phyloP scores from a whole-genome alignment of 2,797 vertebrate genomes.

The Lacerta bilineata region DNA sequence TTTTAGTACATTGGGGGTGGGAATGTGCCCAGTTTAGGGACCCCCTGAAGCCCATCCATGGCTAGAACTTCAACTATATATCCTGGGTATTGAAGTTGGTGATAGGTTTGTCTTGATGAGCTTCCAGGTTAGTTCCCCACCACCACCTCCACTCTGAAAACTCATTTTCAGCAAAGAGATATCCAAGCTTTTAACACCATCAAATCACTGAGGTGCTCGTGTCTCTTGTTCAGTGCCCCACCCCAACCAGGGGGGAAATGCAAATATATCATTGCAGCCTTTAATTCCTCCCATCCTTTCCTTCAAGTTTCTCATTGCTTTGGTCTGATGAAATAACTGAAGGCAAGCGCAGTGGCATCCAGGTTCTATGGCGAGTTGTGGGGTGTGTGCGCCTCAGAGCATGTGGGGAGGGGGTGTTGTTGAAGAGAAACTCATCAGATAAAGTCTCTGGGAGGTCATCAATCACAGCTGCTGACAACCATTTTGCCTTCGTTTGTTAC shows the following conservation, averaged over 20 bases:
- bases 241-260: slow-evolving; percentile 89
- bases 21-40: too few relatives aligned
- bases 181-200: slow-evolving; percentile 91
- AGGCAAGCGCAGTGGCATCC: slow-evolving; percentile 88
- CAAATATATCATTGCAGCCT: slow-evolving; percentile 97
- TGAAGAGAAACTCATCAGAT: slow-evolving; percentile 88
- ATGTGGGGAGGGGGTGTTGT: slow-evolving; percentile 24
- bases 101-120: slow-evolving; percentile 91
- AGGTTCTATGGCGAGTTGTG: slow-evolving; percentile 85
- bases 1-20: too few relatives aligned
- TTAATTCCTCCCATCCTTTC: slow-evolving; percentile 98
- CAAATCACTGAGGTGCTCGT: slow-evolving; percentile 99
- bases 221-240: slow-evolving; percentile 90
- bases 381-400: not conserved
- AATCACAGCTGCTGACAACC: slow-evolving; percentile 87
- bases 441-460: slow-evolving; percentile 88
- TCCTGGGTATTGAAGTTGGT: slow-evolving; percentile 86
- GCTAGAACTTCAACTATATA: too few relatives aligned
- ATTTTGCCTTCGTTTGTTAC: slow-evolving; percentile 87
- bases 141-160: slow-evolving; percentile 83
- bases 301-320: slow-evolving; percentile 87
- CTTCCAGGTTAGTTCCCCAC: slow-evolving; percentile 95
- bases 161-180: slow-evolving; percentile 93
- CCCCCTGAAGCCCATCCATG: too few relatives aligned
- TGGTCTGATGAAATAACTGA: slow-evolving; percentile 89